phyloP scores from a whole-genome alignment of 2,888 invertebrate genomes.

The Athrips mouffetella region DNA sequence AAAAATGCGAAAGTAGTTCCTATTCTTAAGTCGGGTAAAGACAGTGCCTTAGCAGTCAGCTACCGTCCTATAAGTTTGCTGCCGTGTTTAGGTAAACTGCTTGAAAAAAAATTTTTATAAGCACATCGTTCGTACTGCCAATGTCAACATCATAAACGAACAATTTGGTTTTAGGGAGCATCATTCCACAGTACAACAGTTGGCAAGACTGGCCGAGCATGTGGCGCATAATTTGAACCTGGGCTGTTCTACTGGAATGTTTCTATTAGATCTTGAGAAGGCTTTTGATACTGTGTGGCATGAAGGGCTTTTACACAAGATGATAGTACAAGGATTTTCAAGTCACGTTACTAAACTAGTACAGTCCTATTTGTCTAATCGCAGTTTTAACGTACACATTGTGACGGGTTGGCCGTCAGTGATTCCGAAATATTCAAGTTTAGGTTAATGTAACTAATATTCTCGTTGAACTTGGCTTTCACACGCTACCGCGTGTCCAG shows the following conservation, averaged over 20 bases:
- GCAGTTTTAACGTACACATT: not conserved
- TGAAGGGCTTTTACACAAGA: not conserved
- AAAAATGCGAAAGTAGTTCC: constrained; percentile 16
- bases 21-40: constrained; percentile 16
- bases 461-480: too few relatives aligned
- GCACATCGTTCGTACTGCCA: not conserved
- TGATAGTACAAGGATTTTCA: too few relatives aligned
- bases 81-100: not conserved
- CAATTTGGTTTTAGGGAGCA: not conserved
- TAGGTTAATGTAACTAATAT: too few relatives aligned
- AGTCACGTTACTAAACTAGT: not conserved
- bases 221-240: not conserved
- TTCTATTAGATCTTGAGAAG: not conserved
- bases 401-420: too few relatives aligned
- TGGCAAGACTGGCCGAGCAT: not conserved
- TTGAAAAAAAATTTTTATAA: not conserved
- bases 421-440: too few relatives aligned
- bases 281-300: not conserved
- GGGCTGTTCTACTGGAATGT: not conserved
- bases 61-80: constrained; percentile 6
- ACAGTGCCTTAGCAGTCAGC: constrained; percentile 4
- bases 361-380: not conserved
- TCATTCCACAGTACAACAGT: not conserved
- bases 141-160: not conserved
- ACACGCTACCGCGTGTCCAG: too few relatives aligned